Evolutionary conservation across 2,797 vertebrate species (phyloP), one percentile per base, ranked within the genome.

Genomic region (Toxotes lorentzi): DNA sequence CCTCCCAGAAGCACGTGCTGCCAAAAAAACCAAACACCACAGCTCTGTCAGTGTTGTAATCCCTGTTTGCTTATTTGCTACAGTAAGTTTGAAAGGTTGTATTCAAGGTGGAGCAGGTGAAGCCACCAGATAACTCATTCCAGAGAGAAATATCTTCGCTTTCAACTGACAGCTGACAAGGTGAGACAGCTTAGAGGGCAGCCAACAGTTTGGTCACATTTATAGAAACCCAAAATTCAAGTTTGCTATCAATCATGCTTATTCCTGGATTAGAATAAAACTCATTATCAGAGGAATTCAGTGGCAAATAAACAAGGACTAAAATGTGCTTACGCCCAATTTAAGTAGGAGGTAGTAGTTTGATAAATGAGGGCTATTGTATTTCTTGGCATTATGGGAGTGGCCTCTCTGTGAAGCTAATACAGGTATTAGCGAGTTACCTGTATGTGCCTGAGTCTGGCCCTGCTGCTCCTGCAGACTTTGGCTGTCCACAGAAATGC

Each of bases 401-500:
- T n/a, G 43, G 34, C 66, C 4, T 69, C 4, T 69, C 34, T 69
- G 43, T 78, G 57, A 13, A 53, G 0, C 27, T 30, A 30, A 30
- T 58, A n/a, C 23, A 35, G 32, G 41, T 72, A 21, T 63, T 5
- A 21, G 51, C 58, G 30, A 61, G 59, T 58, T 90, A 92, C 92
- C 93, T 88, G 95, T 95, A 43, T 96, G 95, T n/a, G 95, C 91
- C 70, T 96, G 95, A 80, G 94, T 95, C 7, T 95, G 94, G n/a
- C 96, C 95, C 80, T 94, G 94, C 90, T 97, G 97, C 76, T 98
- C 97, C 12, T 97, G 98, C 70, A 97, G 95, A 89, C 98, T 99
- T 83, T 98, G 97, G 90, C 96, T 98, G 93, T 99, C 97, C 83
- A 99, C 98, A 0, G 98, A 99, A 90, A 99, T 99, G 73, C 98